These are phyloP conservation scores for Pygmarrhopalites habei DNA, from an alignment of 1,140 invertebrate species.

Conservation along the genomic window DNA sequence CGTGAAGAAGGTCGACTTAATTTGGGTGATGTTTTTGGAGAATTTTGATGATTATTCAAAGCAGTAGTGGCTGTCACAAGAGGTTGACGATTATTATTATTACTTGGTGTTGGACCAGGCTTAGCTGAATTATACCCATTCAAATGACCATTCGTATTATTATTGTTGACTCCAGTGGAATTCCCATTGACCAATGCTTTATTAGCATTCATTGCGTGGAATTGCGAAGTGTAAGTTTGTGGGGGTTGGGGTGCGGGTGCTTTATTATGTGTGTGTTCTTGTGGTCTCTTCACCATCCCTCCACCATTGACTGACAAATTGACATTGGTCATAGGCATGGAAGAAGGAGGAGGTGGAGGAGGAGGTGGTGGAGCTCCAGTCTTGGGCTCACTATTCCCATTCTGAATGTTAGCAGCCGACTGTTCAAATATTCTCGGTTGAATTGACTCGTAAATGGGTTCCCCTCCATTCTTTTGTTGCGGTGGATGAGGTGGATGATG, in stretches of 20 bases:
- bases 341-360: neutral
- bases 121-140: neutral
- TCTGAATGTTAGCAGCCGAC: neutral
- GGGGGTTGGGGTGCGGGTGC: too few species aligned
- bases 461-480: constrained; percentile 47
- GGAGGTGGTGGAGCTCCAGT: neutral
- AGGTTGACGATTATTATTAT: constrained; percentile 48
- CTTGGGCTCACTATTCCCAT: neutral
- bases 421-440: constrained; percentile 53
- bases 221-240: too few species aligned
- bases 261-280: too few species aligned
- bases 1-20: constrained; percentile 13
- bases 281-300: too few species aligned
- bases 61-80: constrained; percentile 46
- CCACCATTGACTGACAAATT: too few species aligned
- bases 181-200: too few species aligned
- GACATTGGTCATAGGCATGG: too few species aligned
- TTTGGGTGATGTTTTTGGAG: constrained; percentile 14
- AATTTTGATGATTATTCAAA: constrained; percentile 39
- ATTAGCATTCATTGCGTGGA: too few species aligned
- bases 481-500: neutral
- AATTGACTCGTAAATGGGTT: constrained; percentile 79
- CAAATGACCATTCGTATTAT: neutral
- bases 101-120: neutral
- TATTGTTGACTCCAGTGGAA: neutral